Evolutionary conservation across 2,113 vertebrate genomes (phyloP), one percentile per base, ranked within the genome.

Genomic region (Trinectes maculatus): DNA sequence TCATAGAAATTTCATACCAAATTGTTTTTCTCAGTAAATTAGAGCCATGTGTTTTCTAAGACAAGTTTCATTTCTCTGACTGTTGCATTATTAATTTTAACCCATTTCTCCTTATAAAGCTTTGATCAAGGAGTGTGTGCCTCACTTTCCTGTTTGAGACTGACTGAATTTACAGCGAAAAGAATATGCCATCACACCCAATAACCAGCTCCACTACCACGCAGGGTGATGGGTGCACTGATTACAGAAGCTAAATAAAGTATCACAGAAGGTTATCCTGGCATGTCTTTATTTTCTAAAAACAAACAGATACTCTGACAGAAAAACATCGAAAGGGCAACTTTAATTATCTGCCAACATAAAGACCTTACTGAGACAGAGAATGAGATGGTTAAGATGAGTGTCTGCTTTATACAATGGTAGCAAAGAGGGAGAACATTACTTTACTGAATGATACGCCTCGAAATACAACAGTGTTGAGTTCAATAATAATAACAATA

Each of bases 191-290:
- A 26, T 72, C 47, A 71, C 63, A 62, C 55, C 82, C 51, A 77
- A 71, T 79, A 63, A 74, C 63, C 79, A 67, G 63, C 42, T 67
- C 47, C 47, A 77, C 54, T 71, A 58, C 60, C 48, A 74, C 37
- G 34, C 46, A 34, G 37, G 29, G 15, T 52, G 71, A 79, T 76
- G 51, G 68, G 16, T 29, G 42, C 19, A 49, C 29, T 16, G 44
- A 82, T 77, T 67, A 71, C 40, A 77, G 47, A 49, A 52, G 39
- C 25, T 24, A 59, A 70, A 85, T 57, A 55, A 61, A 71, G 51
- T 56, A 60, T 6, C 33, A 28, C 25, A 29, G 44, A 66, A 79
- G 77, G 68, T 69, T 73, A 74, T 43, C 18, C 21, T 29, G 25
- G 37, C 37, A 57, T 24, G 43, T 54, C 33, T 61, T 42, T 36